phyloP scores from a whole-genome alignment of 30 jellyfish, hydroid and myxozoan genomes.

The Aurelia aurita complex sp. Pacific region DNA sequence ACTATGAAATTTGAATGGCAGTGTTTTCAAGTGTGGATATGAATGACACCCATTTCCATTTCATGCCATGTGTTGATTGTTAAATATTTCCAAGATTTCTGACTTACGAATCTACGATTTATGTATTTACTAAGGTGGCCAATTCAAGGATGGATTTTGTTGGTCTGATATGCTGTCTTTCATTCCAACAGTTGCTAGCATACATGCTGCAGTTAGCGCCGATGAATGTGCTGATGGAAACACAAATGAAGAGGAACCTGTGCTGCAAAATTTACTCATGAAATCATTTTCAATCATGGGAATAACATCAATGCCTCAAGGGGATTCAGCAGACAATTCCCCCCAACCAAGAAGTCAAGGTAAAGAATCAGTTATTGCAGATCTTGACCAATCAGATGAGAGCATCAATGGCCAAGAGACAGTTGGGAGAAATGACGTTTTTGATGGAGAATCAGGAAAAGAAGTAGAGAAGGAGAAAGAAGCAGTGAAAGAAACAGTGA shows the following conservation, averaged over 20 bases:
- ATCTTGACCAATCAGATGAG: not conserved
- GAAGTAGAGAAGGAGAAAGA: not conserved
- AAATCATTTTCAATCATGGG: slow-evolving; percentile 23
- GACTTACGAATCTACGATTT: too few species aligned
- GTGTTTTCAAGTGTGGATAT: too few species aligned
- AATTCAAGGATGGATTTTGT: too few species aligned
- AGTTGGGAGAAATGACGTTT: not conserved
- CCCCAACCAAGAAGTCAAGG: not conserved
- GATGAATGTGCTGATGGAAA: slow-evolving; percentile 28
- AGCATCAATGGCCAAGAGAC: slow-evolving; percentile 4
- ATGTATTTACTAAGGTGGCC: too few species aligned
- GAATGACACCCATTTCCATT: too few species aligned
- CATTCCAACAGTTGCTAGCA: too few species aligned
- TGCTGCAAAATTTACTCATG: slow-evolving; percentile 1
- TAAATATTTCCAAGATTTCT: too few species aligned
- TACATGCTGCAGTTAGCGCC: not conserved
- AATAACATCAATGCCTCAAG: not conserved
- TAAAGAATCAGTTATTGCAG: not conserved
- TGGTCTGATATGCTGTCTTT: too few species aligned
- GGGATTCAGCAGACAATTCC: not conserved
- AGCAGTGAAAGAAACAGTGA: not conserved
- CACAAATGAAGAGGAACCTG: slow-evolving; percentile 13
- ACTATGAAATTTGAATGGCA: too few species aligned
- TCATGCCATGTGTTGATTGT: too few species aligned
- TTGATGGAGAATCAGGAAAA: slow-evolving; percentile 5